These are phyloP conservation scores for Ctenicera cuprea DNA, from an alignment of 2,888 invertebrate species.

Conservation along the genomic window DNA sequence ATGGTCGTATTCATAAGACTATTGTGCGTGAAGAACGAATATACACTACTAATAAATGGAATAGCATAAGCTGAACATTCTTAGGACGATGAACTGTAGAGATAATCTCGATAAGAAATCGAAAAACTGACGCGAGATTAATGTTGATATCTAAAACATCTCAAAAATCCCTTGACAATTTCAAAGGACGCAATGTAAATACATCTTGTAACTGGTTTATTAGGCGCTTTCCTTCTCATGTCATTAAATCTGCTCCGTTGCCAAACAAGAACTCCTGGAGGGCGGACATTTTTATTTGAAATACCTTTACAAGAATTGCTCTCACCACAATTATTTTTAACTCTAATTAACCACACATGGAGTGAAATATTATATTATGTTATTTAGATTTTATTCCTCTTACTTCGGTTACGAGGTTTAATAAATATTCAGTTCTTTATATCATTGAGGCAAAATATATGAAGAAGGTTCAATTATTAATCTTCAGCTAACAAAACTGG, in stretches of 20 bases:
- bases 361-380: constrained; percentile 34
- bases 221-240: constrained; percentile 35
- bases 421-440: constrained; percentile 14
- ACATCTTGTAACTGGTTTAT: constrained; percentile 46
- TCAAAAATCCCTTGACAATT: constrained; percentile 42
- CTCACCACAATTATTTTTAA: constrained; percentile 41
- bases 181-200: constrained; percentile 41
- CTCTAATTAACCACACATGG: constrained; percentile 41
- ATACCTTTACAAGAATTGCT: constrained; percentile 30
- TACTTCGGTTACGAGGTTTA: constrained; percentile 22
- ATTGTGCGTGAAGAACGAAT: constrained; percentile 48
- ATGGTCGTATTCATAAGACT: constrained; percentile 45
- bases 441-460: background rate
- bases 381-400: constrained; percentile 1
- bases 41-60: constrained; percentile 35
- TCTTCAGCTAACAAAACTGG: background rate
- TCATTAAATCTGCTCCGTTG: constrained; percentile 26
- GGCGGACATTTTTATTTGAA: constrained; percentile 39
- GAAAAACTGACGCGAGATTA: constrained; percentile 41
- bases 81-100: constrained; percentile 42
- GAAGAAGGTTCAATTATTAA: background rate
- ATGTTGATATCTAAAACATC: constrained; percentile 47
- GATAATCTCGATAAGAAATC: constrained; percentile 43
- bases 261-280: constrained; percentile 38
- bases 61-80: constrained; percentile 37